Evolutionary conservation across 92 coral and sea anemone species (phyloP), one percentile per base, ranked within the genome.

Genomic region (Bergia sp.): DNA sequence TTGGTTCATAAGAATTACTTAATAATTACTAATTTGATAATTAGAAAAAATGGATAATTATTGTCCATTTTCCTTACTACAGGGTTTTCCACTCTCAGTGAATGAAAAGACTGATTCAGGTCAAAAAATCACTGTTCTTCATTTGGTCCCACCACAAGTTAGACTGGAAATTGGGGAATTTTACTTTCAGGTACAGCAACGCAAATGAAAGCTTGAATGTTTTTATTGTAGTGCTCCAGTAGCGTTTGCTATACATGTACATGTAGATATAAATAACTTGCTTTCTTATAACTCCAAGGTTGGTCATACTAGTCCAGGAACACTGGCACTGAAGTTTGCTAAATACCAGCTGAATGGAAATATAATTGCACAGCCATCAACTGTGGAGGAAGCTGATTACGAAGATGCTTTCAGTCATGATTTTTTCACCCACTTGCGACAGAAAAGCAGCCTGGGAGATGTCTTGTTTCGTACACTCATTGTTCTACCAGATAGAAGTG

Each of bases 381-480:
- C 45, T 3, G 87, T 84, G 79, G 87, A 71, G 15, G 66, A 84
- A 72, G 37, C 0, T 71, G 87, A 84, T 40, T 84, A 84, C 23
- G 78, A 71, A 45, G 23, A 79, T 13, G 87, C 61, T 50, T 84
- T 84, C 67, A 84, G 66, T 29, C 37, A 44, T 2, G 87, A 47
- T 5, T 84, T 84, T 29, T 72, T 84, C 18, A 11, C 57, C 45
- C 77, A 67, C 37, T 45, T 84, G 49, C 39, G 77, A 38, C 1
- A 6, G 38, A 45, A 1, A 45, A 84, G 72, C 21, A 9, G 44
- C 15, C 87, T 44, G 10, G 87, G 87, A 1, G 79, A 84, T 71
- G 50, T 18, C 37, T 23, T 84, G 87, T 84, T 84, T 45, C 79
- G 79, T n/a, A 84, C 87, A n/a, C 79, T 84, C 13, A 47, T 84